These are phyloP conservation scores for Progne subis DNA, from an alignment of 2,113 vertebrate genomes.

Conservation along the genomic window DNA sequence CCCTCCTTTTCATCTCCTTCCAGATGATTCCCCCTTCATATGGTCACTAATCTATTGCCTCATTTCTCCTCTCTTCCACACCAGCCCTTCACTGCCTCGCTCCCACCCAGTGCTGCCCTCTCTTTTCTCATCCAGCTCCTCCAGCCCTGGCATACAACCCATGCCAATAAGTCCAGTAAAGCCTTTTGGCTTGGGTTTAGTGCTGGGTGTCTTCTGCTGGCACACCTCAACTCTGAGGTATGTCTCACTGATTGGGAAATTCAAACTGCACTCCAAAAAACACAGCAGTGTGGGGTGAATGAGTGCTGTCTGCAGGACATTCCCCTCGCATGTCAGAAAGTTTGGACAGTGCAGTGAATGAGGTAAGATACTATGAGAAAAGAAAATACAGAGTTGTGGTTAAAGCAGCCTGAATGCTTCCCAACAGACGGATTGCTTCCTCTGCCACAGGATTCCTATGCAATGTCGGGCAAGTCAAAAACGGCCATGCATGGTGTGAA, in stretches of 20 bases:
- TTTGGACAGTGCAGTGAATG: background rate
- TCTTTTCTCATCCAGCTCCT: background rate
- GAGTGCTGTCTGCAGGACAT: background rate
- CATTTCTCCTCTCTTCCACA: background rate
- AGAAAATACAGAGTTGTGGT: background rate
- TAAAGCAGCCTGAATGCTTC: background rate
- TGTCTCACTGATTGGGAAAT: background rate
- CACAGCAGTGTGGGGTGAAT: background rate
- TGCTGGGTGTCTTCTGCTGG: background rate
- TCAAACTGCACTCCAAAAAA: background rate
- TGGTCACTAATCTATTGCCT: background rate
- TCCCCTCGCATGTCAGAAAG: background rate
- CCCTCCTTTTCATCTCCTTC: background rate
- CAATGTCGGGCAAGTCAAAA: background rate
- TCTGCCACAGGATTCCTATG: constrained; percentile 10
- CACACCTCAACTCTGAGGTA: background rate
- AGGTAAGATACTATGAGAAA: constrained; percentile 2
- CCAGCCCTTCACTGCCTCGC: background rate
- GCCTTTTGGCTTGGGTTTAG: background rate
- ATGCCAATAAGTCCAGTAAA: background rate
- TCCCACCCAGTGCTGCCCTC: background rate
- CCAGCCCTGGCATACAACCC: background rate
- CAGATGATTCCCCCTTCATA: background rate
- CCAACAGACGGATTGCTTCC: background rate
- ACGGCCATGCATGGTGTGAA: background rate